These are phyloP conservation scores for Hemibagrus wyckioides DNA, from an alignment of 2,113 vertebrate species.

Conservation along the genomic window DNA sequence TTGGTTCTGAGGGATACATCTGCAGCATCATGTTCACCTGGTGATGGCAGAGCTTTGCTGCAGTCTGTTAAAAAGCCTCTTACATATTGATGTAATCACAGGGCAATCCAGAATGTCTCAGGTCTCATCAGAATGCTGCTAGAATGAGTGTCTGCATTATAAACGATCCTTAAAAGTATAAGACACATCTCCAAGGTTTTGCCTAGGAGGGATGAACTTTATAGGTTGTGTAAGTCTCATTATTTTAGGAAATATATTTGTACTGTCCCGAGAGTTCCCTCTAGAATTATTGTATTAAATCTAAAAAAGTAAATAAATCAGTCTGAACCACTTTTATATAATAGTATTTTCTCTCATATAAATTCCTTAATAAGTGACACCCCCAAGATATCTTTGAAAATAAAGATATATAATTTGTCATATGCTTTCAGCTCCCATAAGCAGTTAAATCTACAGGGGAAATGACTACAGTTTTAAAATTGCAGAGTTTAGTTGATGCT, in stretches of 20 bases:
- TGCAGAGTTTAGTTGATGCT: not conserved
- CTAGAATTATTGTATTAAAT: not conserved
- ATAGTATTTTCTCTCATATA: not conserved
- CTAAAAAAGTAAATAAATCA: too few relatives aligned
- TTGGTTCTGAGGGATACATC: slow-evolving; percentile 2
- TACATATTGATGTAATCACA: slow-evolving; percentile 37
- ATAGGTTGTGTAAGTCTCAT: not conserved
- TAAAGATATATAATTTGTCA: not conserved
- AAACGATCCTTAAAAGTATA: not conserved
- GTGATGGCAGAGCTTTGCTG: not conserved
- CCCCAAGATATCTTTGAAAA: not conserved
- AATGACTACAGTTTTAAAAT: not conserved
- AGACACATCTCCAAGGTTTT: not conserved
- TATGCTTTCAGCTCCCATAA: not conserved
- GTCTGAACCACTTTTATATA: not conserved
- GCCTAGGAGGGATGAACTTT: not conserved
- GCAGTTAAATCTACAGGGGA: not conserved
- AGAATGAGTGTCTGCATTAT: slow-evolving; percentile 3
- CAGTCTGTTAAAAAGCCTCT: slow-evolving; percentile 29
- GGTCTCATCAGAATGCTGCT: not conserved
- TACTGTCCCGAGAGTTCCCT: not conserved
- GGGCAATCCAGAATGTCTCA: slow-evolving; percentile 2
- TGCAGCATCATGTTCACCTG: not conserved
- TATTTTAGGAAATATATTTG: not conserved
- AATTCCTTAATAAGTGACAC: not conserved